A percentile compares a stretch with the other conserved stretches of the same genome.
Conservation (phyloP, 1,140 invertebrate species). For the Drosophila sp. region DNA sequence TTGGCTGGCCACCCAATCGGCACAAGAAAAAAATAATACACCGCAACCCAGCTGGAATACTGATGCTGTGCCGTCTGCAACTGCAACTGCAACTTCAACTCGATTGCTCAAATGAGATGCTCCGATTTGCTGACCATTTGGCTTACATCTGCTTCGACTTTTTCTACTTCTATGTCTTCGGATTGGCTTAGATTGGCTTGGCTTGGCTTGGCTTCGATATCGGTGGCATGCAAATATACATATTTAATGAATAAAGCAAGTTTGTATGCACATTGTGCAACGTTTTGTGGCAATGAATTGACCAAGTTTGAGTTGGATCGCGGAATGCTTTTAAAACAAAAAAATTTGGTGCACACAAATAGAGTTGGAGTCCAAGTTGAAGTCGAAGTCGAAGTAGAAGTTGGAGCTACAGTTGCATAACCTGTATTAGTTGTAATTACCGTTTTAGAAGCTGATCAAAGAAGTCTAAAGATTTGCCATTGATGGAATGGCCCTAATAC, state of each 20-base stretch:
- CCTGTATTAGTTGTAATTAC: slow-evolving; percentile 80
- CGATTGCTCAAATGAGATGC: slow-evolving; percentile 36
- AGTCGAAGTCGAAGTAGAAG: slow-evolving; percentile 19
- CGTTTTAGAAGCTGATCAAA: slow-evolving; percentile 63
- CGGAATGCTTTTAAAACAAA: not conserved
- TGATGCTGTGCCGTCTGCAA: slow-evolving; percentile 16
- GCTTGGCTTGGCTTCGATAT: not conserved
- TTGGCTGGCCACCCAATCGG: slow-evolving; percentile 32
- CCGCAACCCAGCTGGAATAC: slow-evolving; percentile 27
- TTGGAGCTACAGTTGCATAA: slow-evolving; percentile 70
- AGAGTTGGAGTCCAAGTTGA: not conserved
- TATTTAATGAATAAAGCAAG: not conserved
- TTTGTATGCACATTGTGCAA: slow-evolving; percentile 17
- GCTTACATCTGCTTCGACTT: slow-evolving; percentile 51
- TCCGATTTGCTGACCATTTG: slow-evolving; percentile 76
- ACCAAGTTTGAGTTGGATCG: slow-evolving; percentile 21
- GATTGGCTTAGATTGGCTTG: slow-evolving; percentile 15
- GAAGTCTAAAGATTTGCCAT: slow-evolving; percentile 56
- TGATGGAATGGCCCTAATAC: slow-evolving; percentile 50
- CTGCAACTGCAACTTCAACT: slow-evolving; percentile 29
- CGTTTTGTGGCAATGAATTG: slow-evolving; percentile 38
- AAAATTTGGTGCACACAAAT: not conserved
- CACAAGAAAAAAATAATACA: not conserved
- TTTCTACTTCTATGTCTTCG: slow-evolving; percentile 13
- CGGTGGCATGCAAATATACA: slow-evolving; percentile 64